Percentiles rank a stretch among this genome's conserved stretches.
phyloP scores from a whole-genome alignment of 1,140 invertebrate species.

The Bombyx mori region DNA sequence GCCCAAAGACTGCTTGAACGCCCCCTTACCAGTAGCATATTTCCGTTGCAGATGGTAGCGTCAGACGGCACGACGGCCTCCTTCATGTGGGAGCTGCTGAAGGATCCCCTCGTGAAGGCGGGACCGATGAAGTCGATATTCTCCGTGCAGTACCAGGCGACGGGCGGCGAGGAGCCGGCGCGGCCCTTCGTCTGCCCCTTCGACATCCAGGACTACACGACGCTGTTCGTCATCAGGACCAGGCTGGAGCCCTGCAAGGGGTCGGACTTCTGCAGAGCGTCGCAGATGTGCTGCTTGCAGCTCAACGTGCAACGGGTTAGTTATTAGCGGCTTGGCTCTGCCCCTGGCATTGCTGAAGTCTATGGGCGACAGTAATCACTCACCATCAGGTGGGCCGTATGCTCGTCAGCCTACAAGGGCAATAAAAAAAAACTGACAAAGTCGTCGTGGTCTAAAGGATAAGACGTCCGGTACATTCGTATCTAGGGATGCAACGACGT shows the following conservation, averaged over 20 bases:
- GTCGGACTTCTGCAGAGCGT: conserved; percentile 89
- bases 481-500: too few species aligned
- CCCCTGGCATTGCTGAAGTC: too few species aligned
- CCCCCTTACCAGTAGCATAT: not conserved
- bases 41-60: conserved; percentile 43
- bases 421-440: too few species aligned
- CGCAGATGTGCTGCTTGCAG: conserved; percentile 88
- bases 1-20: too few species aligned
- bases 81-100: conserved; percentile 87
- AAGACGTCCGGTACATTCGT: too few species aligned
- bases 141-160: conserved; percentile 75
- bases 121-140: conserved; percentile 80
- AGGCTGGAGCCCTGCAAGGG: conserved; percentile 86
- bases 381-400: too few species aligned
- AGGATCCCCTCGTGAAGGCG: conserved; percentile 71
- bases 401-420: too few species aligned
- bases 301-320: conserved; percentile 71
- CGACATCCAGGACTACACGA: conserved; percentile 76
- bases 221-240: conserved; percentile 86
- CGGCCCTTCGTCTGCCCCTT: conserved; percentile 72
- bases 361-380: too few species aligned
- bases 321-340: not conserved
- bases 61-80: conserved; percentile 80
- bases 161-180: conserved; percentile 64
- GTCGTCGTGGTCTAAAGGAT: too few species aligned